Conservation (phyloP, 2,797 vertebrate species). For the Smutsia gigantea region DNA sequence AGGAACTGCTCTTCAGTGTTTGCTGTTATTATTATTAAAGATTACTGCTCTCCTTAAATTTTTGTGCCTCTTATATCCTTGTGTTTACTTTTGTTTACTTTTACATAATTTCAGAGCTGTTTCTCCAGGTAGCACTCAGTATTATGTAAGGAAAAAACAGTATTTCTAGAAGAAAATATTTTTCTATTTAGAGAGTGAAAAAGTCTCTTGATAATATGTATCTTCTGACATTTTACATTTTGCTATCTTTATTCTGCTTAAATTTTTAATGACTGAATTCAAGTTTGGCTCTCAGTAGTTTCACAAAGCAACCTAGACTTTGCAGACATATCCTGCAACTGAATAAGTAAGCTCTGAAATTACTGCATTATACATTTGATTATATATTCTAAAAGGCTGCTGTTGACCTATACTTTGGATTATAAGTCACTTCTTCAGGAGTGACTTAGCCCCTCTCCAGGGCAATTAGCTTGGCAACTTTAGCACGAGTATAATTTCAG, state of each 20-base stretch:
- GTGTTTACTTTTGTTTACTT: background rate
- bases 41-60: background rate
- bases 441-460: background rate
- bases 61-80: background rate
- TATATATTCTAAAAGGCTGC: background rate
- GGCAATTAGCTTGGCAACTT: background rate
- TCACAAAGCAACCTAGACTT: background rate
- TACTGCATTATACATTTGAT: background rate
- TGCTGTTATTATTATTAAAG: background rate
- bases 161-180: background rate
- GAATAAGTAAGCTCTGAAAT: background rate
- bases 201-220: background rate
- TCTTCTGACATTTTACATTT: background rate
- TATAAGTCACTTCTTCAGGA: background rate
- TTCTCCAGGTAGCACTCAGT: background rate
- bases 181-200: background rate
- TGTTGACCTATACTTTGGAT: background rate
- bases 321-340: background rate
- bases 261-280: background rate
- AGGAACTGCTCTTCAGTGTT: background rate
- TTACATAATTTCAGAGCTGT: background rate
- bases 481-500: background rate
- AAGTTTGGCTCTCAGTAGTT: background rate
- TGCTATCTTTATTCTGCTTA: background rate
- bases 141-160: background rate